Evolutionary conservation across 2,113 vertebrate species (phyloP).

Genomic region (Caretta caretta): DNA sequence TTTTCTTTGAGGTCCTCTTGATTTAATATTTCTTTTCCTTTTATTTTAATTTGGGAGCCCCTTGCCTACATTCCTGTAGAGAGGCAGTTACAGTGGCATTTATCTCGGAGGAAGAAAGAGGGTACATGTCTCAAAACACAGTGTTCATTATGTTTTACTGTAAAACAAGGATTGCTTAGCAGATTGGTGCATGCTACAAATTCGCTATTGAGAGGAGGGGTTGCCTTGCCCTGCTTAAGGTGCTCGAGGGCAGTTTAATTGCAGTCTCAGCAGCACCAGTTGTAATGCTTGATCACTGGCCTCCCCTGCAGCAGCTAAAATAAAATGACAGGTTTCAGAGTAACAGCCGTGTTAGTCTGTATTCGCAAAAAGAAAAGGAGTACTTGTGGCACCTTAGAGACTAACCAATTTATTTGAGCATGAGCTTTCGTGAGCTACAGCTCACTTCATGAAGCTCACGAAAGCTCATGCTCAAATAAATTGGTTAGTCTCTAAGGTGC

Average conservation of each 20-base stretch:
- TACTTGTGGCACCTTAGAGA: too few relatives aligned
- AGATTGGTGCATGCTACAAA: background rate
- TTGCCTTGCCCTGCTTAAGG: background rate
- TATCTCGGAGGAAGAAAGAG: background rate
- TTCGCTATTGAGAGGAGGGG: constrained; percentile 42
- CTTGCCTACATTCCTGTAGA: background rate
- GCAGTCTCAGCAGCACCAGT: background rate
- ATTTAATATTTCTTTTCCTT: background rate
- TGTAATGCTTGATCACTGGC: constrained; percentile 36
- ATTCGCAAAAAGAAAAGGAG: too few relatives aligned
- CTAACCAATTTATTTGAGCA: too few relatives aligned
- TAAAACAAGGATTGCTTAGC: background rate
- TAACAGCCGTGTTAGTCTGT: too few relatives aligned
- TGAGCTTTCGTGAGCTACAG: too few relatives aligned
- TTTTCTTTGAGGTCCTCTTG: background rate
- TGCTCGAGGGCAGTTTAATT: constrained; percentile 31
- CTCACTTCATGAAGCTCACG: too few relatives aligned
- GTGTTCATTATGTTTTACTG: background rate
- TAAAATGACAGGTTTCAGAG: too few relatives aligned
- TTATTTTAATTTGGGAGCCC: background rate
- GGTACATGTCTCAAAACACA: background rate
- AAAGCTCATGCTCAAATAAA: too few relatives aligned
- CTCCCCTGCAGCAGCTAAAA: constrained; percentile 23
- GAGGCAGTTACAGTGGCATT: background rate
- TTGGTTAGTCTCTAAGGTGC: too few relatives aligned